These are phyloP conservation scores for Falco concolor DNA, from an alignment of 2,797 vertebrate genomes.

Conservation along the genomic window DNA sequence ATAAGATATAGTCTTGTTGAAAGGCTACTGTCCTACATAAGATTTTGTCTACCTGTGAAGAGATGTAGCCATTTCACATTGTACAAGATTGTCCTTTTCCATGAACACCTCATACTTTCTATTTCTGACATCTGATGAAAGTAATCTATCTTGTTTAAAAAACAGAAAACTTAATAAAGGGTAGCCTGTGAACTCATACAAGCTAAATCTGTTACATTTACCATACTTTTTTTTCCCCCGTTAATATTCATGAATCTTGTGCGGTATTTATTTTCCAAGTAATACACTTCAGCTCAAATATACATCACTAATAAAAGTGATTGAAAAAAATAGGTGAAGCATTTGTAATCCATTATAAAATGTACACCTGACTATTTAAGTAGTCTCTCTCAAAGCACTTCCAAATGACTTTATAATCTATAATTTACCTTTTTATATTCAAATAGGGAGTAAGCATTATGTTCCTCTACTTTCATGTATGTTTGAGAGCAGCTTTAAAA, in stretches of 20 bases:
- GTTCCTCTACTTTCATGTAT: not conserved
- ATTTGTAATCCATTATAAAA: slow-evolving; percentile 39
- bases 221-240: not conserved
- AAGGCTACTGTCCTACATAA: not conserved
- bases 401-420: not conserved
- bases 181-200: not conserved
- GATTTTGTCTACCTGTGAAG: slow-evolving; percentile 9
- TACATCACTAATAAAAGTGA: slow-evolving; percentile 30
- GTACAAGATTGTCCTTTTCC: not conserved
- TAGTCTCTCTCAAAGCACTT: not conserved
- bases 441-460: not conserved
- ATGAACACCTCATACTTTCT: not conserved
- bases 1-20: slow-evolving; percentile 29
- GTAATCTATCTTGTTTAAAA: slow-evolving; percentile 48
- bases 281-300: slow-evolving; percentile 23
- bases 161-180: slow-evolving; percentile 5
- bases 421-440: slow-evolving; percentile 16
- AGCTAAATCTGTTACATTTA: slow-evolving; percentile 40
- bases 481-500: not conserved
- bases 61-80: slow-evolving; percentile 17
- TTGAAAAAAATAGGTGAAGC: not conserved
- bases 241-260: slow-evolving; percentile 58
- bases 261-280: slow-evolving; percentile 46
- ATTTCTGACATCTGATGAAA: slow-evolving; percentile 37
- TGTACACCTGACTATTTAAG: not conserved